Percentiles rank a stretch among this genome's conserved stretches.
Conservation (phyloP, 1,140 invertebrate species). For the Elymnias hypermnestra region DNA sequence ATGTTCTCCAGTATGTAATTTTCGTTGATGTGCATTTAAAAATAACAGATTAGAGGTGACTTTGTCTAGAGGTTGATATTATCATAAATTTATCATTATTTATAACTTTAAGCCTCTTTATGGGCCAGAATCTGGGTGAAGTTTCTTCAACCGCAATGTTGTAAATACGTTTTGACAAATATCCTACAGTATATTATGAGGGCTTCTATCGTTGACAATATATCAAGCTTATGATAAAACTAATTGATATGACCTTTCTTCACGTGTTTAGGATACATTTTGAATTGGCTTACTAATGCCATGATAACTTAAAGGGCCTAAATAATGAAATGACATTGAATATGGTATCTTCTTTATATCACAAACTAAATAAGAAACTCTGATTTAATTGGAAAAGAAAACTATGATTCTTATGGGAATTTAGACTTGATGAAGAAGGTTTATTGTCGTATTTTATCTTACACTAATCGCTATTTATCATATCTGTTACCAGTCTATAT, state of each 20-base stretch:
- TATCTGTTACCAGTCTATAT: too few relatives aligned
- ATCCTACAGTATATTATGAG: not conserved
- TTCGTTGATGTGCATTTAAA: conserved; percentile 27
- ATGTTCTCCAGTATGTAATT: conserved; percentile 31
- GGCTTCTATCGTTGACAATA: not conserved
- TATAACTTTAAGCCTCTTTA: conserved; percentile 13
- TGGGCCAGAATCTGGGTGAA: not conserved
- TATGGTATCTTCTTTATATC: too few relatives aligned
- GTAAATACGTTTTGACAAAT: conserved; percentile 6
- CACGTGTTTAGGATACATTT: not conserved
- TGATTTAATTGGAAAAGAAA: too few relatives aligned
- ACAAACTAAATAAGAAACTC: too few relatives aligned
- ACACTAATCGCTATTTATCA: too few relatives aligned
- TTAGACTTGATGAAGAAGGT: too few relatives aligned
- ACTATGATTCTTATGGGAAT: too few relatives aligned
- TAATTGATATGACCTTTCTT: not conserved
- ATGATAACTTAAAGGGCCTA: too few relatives aligned
- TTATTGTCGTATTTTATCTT: too few relatives aligned
- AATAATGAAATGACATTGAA: too few relatives aligned
- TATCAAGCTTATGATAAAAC: not conserved
- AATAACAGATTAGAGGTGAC: conserved; percentile 32
- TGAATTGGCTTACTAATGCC: too few relatives aligned
- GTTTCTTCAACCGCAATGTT: not conserved
- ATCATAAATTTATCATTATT: conserved; percentile 22
- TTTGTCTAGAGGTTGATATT: conserved; percentile 38